Conservation (phyloP, 2,113 vertebrate genomes). For the Nansenia antarctica region DNA sequence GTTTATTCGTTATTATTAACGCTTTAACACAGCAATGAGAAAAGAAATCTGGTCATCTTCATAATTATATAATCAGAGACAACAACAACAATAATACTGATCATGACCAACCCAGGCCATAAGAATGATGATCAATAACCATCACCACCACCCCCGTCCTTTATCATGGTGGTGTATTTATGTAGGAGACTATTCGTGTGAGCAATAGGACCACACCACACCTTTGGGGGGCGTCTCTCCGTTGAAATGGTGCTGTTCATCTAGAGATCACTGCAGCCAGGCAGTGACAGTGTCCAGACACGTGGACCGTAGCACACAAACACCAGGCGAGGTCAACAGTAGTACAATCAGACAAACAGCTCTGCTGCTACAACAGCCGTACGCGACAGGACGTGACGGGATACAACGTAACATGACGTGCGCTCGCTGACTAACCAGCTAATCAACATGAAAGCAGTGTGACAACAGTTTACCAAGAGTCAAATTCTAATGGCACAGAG, state of each 20-base stretch:
- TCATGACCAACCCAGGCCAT: constrained; percentile 7
- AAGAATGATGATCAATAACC: not conserved
- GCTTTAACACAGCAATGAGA: constrained; percentile 26
- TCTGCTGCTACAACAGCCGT: not conserved
- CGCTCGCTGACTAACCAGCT: not conserved
- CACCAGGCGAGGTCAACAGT: not conserved
- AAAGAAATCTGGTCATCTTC: constrained; percentile 7
- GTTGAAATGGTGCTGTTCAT: constrained; percentile 5
- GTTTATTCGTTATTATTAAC: constrained; percentile 30
- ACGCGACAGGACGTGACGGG: not conserved
- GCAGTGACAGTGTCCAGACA: constrained; percentile 22
- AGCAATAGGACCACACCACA: too few species aligned
- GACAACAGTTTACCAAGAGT: not conserved
- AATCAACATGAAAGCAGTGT: not conserved
- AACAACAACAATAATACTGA: constrained; percentile 16
- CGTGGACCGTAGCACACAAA: not conserved
- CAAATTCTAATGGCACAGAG: not conserved
- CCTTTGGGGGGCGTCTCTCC: not conserved
- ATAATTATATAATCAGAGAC: constrained; percentile 18
- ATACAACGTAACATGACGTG: too few species aligned
- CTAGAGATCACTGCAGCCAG: constrained; percentile 31
- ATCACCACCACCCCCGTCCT: not conserved
- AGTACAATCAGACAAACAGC: not conserved
- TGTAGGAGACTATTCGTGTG: not conserved
- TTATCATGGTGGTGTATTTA: not conserved